phyloP scores from a whole-genome alignment of 2,113 vertebrate genomes.

The Atlantisia rogersi region DNA sequence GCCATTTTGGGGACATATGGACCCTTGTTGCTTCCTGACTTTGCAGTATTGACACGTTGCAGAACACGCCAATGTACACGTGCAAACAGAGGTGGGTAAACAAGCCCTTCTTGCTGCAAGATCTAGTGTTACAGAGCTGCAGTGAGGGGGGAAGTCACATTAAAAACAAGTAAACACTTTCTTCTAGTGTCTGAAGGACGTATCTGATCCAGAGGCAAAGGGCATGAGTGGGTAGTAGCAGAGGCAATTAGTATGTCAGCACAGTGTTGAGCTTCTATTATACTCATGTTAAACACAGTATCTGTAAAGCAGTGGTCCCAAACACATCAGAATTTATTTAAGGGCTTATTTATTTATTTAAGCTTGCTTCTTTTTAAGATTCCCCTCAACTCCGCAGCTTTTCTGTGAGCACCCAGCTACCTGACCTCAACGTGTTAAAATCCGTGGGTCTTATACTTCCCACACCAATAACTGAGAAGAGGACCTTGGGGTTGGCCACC shows the following conservation, averaged over 20 bases:
- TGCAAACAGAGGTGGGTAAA: not conserved
- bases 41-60: not conserved
- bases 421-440: not conserved
- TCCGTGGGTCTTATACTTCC: not conserved
- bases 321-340: not conserved
- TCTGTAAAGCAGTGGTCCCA: not conserved
- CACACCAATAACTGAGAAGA: not conserved
- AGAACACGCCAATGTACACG: not conserved
- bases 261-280: not conserved
- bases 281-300: not conserved
- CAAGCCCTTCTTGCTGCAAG: not conserved
- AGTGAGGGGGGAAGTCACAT: not conserved
- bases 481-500: not conserved
- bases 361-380: not conserved
- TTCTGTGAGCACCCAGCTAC: not conserved
- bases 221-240: not conserved
- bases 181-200: fast-evolving
- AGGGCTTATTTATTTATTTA: not conserved
- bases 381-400: not conserved
- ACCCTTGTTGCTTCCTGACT: not conserved
- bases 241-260: not conserved
- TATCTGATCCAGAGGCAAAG: not conserved
- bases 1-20: fast-evolving
- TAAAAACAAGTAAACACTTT: not conserved
- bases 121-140: not conserved